Percentiles rank a stretch among this genome's conserved stretches.
phyloP scores from a whole-genome alignment of 1,140 invertebrate genomes.

The Drosophila ercepeae region DNA sequence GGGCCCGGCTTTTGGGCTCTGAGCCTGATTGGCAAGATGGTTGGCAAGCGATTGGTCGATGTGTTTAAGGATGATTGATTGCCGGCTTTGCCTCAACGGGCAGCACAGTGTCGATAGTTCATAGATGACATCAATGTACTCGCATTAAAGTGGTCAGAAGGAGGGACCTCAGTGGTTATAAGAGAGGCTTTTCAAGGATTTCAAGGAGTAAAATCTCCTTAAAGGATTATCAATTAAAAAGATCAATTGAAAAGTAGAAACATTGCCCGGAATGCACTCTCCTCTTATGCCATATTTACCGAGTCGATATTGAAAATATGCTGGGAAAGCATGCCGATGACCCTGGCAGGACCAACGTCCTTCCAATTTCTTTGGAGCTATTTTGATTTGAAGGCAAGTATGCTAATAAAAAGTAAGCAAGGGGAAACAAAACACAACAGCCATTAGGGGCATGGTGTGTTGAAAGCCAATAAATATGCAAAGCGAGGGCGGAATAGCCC shows the following conservation, averaged over 20 bases:
- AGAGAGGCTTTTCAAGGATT: too few relatives aligned
- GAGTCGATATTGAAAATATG: neutral
- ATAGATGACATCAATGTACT: conserved; percentile 1
- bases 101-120: conserved; percentile 2
- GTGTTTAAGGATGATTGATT: conserved; percentile 46
- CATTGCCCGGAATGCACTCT: neutral
- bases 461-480: conserved; percentile 61
- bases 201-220: too few relatives aligned
- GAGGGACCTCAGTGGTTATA: neutral
- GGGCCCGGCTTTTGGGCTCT: neutral
- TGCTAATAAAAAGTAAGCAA: conserved; percentile 47
- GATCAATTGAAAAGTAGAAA: neutral
- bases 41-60: conserved; percentile 12
- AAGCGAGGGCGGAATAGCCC: conserved; percentile 31
- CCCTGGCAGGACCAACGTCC: neutral
- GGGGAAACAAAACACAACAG: conserved; percentile 1
- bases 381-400: conserved; percentile 35
- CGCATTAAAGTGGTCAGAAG: neutral
- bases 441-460: conserved; percentile 8
- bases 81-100: conserved; percentile 15
- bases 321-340: neutral
- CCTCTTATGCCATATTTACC: neutral
- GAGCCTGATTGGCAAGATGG: conserved; percentile 33
- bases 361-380: neutral
- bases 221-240: too few relatives aligned